These are phyloP conservation scores for Lutraria rhynchaena DNA, from an alignment of 1,140 invertebrate species.

Conservation along the genomic window DNA sequence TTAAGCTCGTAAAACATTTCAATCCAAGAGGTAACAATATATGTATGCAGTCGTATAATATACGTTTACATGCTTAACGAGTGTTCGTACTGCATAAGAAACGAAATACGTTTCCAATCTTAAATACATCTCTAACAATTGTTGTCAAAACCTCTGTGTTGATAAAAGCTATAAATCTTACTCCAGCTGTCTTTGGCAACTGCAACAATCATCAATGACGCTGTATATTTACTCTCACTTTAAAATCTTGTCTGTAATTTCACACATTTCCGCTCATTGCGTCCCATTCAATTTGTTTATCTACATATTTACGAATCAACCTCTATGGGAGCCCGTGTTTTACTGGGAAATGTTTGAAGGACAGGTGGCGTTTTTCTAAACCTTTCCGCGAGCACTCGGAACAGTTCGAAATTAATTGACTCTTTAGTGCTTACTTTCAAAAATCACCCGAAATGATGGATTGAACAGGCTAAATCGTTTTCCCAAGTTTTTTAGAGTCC, in stretches of 20 bases:
- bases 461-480: conserved; percentile 29
- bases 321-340: conserved; percentile 37
- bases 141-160: conserved; percentile 20
- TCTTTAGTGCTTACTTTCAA: conserved; percentile 34
- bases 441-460: conserved; percentile 38
- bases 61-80: too few relatives aligned
- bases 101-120: too few relatives aligned
- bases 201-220: conserved; percentile 36
- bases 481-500: conserved; percentile 2
- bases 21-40: too few relatives aligned
- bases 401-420: conserved; percentile 40
- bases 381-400: conserved; percentile 13
- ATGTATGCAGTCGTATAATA: too few relatives aligned
- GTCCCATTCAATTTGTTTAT: conserved; percentile 54
- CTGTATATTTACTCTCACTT: conserved; percentile 36
- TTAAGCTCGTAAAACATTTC: too few relatives aligned
- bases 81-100: too few relatives aligned
- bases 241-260: conserved; percentile 52
- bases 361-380: conserved; percentile 53
- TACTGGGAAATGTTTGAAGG: conserved; percentile 12
- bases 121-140: conserved; percentile 11
- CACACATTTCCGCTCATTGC: conserved; percentile 55
- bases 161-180: neutral
- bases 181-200: conserved; percentile 21
- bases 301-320: conserved; percentile 42